phyloP scores from a whole-genome alignment of 1,140 invertebrate species.

The Sarcophaga bullata region DNA sequence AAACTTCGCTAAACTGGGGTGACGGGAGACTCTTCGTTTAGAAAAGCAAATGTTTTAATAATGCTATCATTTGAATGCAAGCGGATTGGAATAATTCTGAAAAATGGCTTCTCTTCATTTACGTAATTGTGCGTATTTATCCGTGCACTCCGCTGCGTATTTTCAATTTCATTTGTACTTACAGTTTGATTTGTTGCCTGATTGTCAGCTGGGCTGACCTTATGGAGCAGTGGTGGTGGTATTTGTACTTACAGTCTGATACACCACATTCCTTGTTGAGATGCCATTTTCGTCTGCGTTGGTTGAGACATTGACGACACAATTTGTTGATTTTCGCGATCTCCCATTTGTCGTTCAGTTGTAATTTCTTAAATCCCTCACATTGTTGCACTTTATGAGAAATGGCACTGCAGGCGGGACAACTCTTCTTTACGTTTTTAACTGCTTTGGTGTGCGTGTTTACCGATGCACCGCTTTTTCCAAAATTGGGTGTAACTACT shows the following conservation, averaged over 20 bases:
- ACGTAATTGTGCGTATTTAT: too few relatives aligned
- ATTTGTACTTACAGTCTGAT: too few relatives aligned
- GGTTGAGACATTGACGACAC: conserved; percentile 21
- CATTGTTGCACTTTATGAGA: neutral
- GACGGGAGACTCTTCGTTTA: conserved; percentile 28
- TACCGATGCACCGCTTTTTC: neutral
- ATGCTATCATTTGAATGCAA: too few relatives aligned
- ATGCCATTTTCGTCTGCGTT: neutral
- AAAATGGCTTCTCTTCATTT: too few relatives aligned
- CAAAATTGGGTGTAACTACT: conserved; percentile 9
- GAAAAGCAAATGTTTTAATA: too few relatives aligned
- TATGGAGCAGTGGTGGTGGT: too few relatives aligned
- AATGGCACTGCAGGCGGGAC: neutral
- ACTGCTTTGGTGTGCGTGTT: neutral
- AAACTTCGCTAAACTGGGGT: conserved; percentile 21
- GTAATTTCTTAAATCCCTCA: neutral
- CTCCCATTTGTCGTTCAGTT: neutral
- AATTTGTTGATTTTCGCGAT: conserved; percentile 28
- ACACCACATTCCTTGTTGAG: neutral
- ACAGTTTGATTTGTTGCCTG: too few relatives aligned
- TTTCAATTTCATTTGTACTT: too few relatives aligned
- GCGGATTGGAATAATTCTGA: too few relatives aligned
- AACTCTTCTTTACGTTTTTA: neutral
- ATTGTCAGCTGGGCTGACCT: too few relatives aligned
- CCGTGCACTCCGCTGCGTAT: too few relatives aligned